Conservation (phyloP, 2,888 invertebrate genomes). For the Polymixis flavicincta region DNA sequence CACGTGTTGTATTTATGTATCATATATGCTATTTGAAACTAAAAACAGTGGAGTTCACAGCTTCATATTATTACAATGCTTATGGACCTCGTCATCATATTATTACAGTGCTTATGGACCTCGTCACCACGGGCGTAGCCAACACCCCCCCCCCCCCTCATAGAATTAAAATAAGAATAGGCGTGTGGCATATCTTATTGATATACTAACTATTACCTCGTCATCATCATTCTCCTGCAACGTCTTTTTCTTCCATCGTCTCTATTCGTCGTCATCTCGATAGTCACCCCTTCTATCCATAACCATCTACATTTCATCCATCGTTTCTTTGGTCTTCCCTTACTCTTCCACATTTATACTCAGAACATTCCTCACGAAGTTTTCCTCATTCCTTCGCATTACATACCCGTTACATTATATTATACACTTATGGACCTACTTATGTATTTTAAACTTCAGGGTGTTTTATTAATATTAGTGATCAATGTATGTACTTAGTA, state of each 20-base stretch:
- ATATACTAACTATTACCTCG: too few species aligned
- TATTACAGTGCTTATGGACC: too few species aligned
- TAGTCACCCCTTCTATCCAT: neutral
- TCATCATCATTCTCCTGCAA: neutral
- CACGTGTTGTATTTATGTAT: neutral
- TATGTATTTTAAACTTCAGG: neutral
- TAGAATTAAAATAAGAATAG: too few species aligned
- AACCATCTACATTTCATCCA: neutral
- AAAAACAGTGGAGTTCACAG: neutral
- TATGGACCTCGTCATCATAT: neutral
- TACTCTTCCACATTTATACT: neutral
- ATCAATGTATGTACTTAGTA: constrained; percentile 8
- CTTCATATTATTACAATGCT: neutral
- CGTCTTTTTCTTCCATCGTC: neutral
- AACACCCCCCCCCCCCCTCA: too few species aligned
- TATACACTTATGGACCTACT: neutral
- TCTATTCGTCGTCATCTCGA: neutral
- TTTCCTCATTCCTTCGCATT: neutral
- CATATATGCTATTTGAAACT: neutral
- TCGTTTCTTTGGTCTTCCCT: neutral
- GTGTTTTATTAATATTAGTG: neutral
- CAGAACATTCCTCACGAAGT: neutral
- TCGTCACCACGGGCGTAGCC: too few species aligned
- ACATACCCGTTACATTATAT: neutral
- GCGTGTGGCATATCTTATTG: too few species aligned